Evolutionary conservation across 2,797 vertebrate species (phyloP).

Genomic region (Sparidentex hasta): DNA sequence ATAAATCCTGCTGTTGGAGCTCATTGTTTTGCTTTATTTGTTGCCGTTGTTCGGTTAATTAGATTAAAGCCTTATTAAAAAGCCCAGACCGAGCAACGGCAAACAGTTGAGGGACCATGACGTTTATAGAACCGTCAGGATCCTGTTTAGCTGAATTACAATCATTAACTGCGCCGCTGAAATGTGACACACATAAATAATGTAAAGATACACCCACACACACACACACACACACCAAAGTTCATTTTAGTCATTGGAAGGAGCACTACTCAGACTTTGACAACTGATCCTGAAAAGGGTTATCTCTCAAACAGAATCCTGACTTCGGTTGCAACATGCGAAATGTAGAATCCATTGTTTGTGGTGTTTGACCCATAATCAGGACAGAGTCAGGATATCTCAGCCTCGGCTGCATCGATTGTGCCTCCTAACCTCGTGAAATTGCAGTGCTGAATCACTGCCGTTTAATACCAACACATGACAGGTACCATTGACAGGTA

Average conservation of each 20-base stretch:
- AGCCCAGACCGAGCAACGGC: background rate
- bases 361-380: too few species aligned
- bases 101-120: constrained; percentile 9
- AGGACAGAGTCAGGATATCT: background rate
- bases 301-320: background rate
- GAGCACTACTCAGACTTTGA: background rate
- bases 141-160: background rate
- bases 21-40: constrained; percentile 38
- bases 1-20: constrained; percentile 25
- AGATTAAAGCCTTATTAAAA: constrained; percentile 32
- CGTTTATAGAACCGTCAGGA: background rate
- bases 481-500: background rate
- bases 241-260: background rate
- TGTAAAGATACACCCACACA: background rate
- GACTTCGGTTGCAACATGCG: background rate
- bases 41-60: constrained; percentile 28
- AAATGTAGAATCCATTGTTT: constrained; percentile 5
- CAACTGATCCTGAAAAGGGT: background rate
- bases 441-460: background rate
- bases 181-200: background rate
- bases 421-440: background rate
- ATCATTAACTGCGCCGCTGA: background rate
- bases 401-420: background rate
- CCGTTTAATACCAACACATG: background rate
- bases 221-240: background rate